Base-by-base conservation (phyloP, 2,888 invertebrate genomes). In the Blastobasis lacticolella region DNA sequence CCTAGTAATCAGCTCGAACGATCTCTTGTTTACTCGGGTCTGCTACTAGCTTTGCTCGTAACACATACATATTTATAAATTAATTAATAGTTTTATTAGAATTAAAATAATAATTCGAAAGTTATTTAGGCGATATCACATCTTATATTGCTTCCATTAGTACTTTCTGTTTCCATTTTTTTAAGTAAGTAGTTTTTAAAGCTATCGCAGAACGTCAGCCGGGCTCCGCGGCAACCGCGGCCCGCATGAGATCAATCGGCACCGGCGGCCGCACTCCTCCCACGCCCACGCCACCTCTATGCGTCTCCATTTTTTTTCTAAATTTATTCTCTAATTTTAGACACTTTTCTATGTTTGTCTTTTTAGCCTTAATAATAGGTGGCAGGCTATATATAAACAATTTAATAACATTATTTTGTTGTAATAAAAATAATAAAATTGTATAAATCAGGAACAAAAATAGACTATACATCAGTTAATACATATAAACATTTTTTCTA, bases 231-330 rank as follows among this genome's bases (percentile, higher is more conserved):
- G 23, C 3, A 61, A 63, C 64, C 58, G 50, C 54, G 58, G 67
- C 64, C 62, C 61, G 61, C 62, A 74, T 82, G 83, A 84, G 84
- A 84, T 84, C 84, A 81, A 74, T 69, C 63, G 62, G 58, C 67
- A 68, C 69, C 56, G 56, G 61, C 54, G 78, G 78, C 79, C 80
- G 80, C 78, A 54, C 54, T 50, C 53, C 53, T n/a, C n/a, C n/a
- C n/a, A n/a, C n/a, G n/a, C 64, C 54, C 57, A 59, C 57, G 57
- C 60, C 65, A 69, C 46, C 49, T 55, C 23, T 42, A 54, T 59
- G 54, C 60, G 63, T 61, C 60, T 64, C 66, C 60, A 66, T 57
- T 71, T 69, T 68, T 23, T 23, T 23, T 23, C n/a, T 70, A 65
- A 73, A 68, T 70, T 74, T 71, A 66, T 23, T 61, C 61, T 61